Evolutionary conservation across 2,113 vertebrate genomes (phyloP).

Genomic region (Furnarius figulus): DNA sequence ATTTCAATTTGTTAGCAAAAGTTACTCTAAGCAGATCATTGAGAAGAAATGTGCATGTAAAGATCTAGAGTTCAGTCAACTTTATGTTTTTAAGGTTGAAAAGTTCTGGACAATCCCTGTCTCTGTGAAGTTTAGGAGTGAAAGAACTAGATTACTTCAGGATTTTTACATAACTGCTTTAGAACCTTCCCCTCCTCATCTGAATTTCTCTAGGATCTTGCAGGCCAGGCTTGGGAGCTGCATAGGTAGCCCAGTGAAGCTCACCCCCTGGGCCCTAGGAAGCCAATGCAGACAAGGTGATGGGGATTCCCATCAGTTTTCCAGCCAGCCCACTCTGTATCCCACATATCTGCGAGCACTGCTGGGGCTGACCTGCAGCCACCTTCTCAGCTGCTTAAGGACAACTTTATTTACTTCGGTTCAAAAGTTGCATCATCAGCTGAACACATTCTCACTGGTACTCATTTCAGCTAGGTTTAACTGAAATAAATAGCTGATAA

Average conservation of each 20-base stretch:
- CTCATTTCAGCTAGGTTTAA: background rate
- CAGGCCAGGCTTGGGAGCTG: background rate
- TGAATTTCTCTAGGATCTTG: background rate
- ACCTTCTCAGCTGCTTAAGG: background rate
- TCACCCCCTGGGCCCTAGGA: fast-evolving
- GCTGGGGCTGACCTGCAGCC: background rate
- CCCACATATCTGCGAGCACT: fast-evolving
- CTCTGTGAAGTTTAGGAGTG: background rate
- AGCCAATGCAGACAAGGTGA: background rate
- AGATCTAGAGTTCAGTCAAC: background rate
- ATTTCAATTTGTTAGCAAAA: background rate
- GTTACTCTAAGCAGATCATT: background rate
- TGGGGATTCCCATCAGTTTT: fast-evolving
- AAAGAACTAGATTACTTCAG: background rate
- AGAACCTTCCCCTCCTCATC: background rate
- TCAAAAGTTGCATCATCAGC: background rate
- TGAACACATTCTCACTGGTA: background rate
- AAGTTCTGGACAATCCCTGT: background rate
- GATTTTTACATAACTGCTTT: background rate
- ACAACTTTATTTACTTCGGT: background rate
- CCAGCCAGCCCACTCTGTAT: background rate
- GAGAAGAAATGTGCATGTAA: background rate
- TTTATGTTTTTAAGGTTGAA: background rate
- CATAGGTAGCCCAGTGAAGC: background rate
- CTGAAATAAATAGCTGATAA: background rate